Percentiles rank a stretch among this genome's conserved stretches.
phyloP scores from a whole-genome alignment of 2,888 invertebrate species.

The Ectemnius continuus region DNA sequence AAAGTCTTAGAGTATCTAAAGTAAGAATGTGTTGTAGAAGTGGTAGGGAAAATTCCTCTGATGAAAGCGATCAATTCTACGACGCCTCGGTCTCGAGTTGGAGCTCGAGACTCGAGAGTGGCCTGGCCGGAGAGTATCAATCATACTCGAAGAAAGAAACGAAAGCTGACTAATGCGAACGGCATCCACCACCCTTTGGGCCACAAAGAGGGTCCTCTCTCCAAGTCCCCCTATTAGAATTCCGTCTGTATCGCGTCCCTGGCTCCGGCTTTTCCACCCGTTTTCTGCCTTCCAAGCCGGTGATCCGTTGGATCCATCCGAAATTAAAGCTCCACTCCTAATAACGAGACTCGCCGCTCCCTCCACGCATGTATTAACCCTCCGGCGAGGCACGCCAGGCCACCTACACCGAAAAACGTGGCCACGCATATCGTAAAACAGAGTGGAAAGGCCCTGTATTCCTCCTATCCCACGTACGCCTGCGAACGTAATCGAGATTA shows the following conservation, averaged over 20 bases:
- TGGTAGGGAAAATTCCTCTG: background rate
- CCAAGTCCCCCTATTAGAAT: conserved; percentile 27
- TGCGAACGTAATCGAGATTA: conserved; percentile 3
- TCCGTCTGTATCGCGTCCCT: conserved; percentile 22
- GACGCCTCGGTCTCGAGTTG: background rate
- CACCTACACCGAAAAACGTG: background rate
- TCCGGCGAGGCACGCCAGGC: background rate
- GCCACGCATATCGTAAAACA: conserved; percentile 6
- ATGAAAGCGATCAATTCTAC: conserved; percentile 10
- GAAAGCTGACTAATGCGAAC: conserved; percentile 37
- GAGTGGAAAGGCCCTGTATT: background rate
- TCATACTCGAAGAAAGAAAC: conserved; percentile 17
- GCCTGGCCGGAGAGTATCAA: conserved; percentile 3
- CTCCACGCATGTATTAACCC: background rate
- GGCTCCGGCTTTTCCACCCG: conserved; percentile 28
- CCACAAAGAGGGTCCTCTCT: conserved; percentile 14
- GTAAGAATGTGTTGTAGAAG: too few species aligned
- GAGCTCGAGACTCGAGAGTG: background rate
- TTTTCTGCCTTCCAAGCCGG: conserved; percentile 26
- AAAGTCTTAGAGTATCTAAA: too few species aligned
- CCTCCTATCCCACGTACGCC: background rate
- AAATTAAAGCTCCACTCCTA: conserved; percentile 33
- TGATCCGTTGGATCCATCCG: conserved; percentile 33
- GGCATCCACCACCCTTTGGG: conserved; percentile 35
- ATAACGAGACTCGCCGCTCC: background rate